Evolutionary conservation across 2,888 invertebrate genomes (phyloP), one percentile per base, ranked within the genome.

Genomic region (Omphaloscelis lunosa): DNA sequence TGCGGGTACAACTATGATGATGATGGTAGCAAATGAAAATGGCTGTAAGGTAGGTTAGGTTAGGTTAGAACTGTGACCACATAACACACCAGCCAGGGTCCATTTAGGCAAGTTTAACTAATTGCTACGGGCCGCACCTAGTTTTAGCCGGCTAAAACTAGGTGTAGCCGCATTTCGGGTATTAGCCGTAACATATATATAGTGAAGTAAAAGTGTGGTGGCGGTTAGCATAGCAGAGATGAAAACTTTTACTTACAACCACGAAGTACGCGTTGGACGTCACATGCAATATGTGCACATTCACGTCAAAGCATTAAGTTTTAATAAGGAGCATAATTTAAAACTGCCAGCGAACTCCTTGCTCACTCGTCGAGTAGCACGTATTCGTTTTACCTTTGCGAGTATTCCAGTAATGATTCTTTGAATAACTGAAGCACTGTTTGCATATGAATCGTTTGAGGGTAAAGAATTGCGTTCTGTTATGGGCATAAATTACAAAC

Each of bases 401-500:
- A 68, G 85, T 89, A 86, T 84, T 71, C 79, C 72, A 71, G 84
- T 88, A 87, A 90, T 84, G 82, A 84, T 87, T 85, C 73, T 80
- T 86, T 88, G 78, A 87, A 89, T 85, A 83, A 84, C 74, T 79
- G 58, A 67, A 79, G 63, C 20, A 34, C 39, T 66, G 7, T 66
- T 27, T 69, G 62, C 67, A 34, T 83, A 65, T 65, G 51, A 53
- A 83, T 83, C 45, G 45, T 67, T 72, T 59, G 61, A 62, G 23
- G 23, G 34, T 27, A 45, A 82, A 69, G 27, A 48, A 58, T 82
- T 59, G 45, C 27, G 29, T 45, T 69, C 15, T 51, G 17, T 15
- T 39, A 23, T 27, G 29, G 34, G 17, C 27, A 61, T 62, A 62
- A 39, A 77, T 62, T 15, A 41, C 15, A 39, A 69, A 67, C 41